Evolutionary conservation across 2,797 vertebrate species (phyloP), one percentile per base, ranked within the genome.

Genomic region (Pogonophryne albipinna): DNA sequence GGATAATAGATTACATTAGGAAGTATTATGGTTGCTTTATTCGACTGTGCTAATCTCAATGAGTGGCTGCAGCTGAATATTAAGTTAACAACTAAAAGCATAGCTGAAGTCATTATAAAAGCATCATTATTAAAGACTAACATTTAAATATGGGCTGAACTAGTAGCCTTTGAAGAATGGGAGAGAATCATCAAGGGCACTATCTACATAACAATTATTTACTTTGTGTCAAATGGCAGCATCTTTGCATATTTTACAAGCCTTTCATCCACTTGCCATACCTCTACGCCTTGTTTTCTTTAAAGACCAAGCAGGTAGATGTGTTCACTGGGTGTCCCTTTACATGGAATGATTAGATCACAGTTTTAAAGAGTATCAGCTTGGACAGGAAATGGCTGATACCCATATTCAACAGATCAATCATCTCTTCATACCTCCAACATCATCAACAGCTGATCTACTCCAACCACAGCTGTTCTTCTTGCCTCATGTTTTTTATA

Each of bases 331-430:
- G 34, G 67, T 67, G 67, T 57, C 52, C 19, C 31, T 38, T 44
- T 5, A 44, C 1, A 19, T 31, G 51, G 55, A 47, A 67, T 86
- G 82, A 87, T 89, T 79, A 81, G 34, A 85, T 90, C 82, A 71
- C 38, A 50, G 53, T 27, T 59, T 19, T 57, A 82, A 46, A 74
- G 41, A 46, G 42, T 31, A 71, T 50, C 56, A 61, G 47, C 45
- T 16, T 44, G 45, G 23, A 64, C 44, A 69, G 47, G 55, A 76
- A 31, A 71, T 6, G 42, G n/a, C 38, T 44, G 59, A 70, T 16
- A 51, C 11, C 4, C 57, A 51, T 60, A 46, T 41, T 55, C 27
- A 31, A 58, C 27, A 14, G 50, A 79, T 84, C 70, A 57, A 73
- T 70, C 64, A 14, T 13, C 60, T 52, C 51, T 50, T 49, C 4